Evolutionary conservation across 2,888 invertebrate genomes (phyloP).

Genomic region (Erebia epiphron): DNA sequence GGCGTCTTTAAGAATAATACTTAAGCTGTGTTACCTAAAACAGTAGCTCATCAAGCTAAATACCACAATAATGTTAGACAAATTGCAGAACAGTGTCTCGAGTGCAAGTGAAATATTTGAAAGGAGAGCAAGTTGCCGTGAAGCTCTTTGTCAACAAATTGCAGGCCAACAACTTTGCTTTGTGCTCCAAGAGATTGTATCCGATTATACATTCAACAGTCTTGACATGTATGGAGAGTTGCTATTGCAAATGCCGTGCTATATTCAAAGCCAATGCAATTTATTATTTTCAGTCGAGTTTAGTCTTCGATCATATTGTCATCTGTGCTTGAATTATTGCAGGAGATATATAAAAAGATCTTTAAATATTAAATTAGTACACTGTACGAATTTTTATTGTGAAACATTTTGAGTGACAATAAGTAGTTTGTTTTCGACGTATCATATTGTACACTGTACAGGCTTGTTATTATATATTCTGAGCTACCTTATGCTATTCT

Average conservation of each 20-base stretch:
- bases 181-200: slow-evolving; percentile 36
- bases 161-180: slow-evolving; percentile 46
- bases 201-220: slow-evolving; percentile 40
- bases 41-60: background rate
- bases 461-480: too few relatives aligned
- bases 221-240: slow-evolving; percentile 5
- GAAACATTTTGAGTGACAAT: too few relatives aligned
- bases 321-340: too few relatives aligned
- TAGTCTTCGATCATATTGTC: too few relatives aligned
- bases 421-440: too few relatives aligned
- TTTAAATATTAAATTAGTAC: too few relatives aligned
- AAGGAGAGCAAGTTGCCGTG: slow-evolving; percentile 52
- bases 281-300: background rate
- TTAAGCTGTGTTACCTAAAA: background rate
- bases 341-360: too few relatives aligned
- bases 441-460: too few relatives aligned
- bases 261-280: background rate
- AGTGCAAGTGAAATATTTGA: slow-evolving; percentile 52
- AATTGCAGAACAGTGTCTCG: slow-evolving; percentile 40
- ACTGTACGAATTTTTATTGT: too few relatives aligned
- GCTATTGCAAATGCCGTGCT: background rate
- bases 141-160: slow-evolving; percentile 56
- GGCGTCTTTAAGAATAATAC: too few relatives aligned
- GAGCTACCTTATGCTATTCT: too few relatives aligned
- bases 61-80: background rate